Evolutionary conservation across 1,140 invertebrate genomes (phyloP).

Genomic region (Lordiphosa clarofinis): DNA sequence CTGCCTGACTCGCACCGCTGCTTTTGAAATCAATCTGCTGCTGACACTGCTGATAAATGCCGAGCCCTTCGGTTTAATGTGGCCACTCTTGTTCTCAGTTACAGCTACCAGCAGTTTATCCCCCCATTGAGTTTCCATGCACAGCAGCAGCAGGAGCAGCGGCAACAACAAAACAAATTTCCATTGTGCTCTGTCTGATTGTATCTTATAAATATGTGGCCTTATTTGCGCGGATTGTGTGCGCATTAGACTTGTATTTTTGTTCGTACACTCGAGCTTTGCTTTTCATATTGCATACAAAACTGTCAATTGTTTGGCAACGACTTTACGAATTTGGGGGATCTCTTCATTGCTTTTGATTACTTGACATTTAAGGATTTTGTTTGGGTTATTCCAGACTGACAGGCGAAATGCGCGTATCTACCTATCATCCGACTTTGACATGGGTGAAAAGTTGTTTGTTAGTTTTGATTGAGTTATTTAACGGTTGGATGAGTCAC

Average conservation of each 20-base stretch:
- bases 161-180: constrained; percentile 8
- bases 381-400: constrained; percentile 23
- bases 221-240: constrained; percentile 23
- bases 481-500: neutral
- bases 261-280: constrained; percentile 36
- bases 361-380: constrained; percentile 39
- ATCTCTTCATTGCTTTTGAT: constrained; percentile 36
- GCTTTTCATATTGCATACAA: constrained; percentile 9
- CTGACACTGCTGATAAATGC: constrained; percentile 50
- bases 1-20: constrained; percentile 3
- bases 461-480: constrained; percentile 10
- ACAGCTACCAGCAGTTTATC: constrained; percentile 29
- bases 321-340: constrained; percentile 11
- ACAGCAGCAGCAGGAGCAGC: constrained; percentile 14
- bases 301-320: constrained; percentile 40
- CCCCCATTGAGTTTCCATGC: constrained; percentile 28
- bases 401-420: constrained; percentile 11
- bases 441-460: constrained; percentile 8
- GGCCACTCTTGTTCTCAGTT: constrained; percentile 13
- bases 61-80: constrained; percentile 33
- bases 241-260: constrained; percentile 13
- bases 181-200: constrained; percentile 24
- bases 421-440: constrained; percentile 8
- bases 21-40: constrained; percentile 48
- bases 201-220: constrained; percentile 43